Base-by-base conservation (phyloP, 2,797 vertebrate genomes). In the Gephyroberyx darwinii region DNA sequence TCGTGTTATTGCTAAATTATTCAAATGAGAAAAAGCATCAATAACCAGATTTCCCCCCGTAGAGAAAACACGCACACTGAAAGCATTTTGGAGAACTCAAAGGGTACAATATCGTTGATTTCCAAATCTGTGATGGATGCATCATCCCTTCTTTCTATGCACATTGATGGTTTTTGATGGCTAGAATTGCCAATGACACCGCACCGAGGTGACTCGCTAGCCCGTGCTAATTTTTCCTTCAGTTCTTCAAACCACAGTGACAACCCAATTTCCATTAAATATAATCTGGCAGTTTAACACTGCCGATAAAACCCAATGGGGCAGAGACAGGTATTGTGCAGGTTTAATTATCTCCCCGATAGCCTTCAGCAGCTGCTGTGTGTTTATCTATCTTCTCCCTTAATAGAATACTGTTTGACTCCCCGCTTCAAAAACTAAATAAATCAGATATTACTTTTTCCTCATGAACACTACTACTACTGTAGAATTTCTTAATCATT, bases 281-380 rank as follows among this genome's bases (percentile, higher is more conserved):
- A 90, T 90, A 93, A 94, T 89, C 83, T 89, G 78, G 85, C 86
- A 86, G 82, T 88, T 92, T 91, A 90, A 89, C 86, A 88, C 74
- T 70, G 4, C 53, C 90, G 66, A 86, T 94, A 89, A 92, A 93
- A 84, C 74, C 79, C 89, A 92, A 85, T 91, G 90, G 88, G 77
- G 74, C 84, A 83, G 78, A 89, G 75, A 81, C 72, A 77, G 89
- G 90, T 91, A 92, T 82, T 86, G 82, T 77, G 69, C 82, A 60
- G 80, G 75, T 90, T 92, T 89, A 91, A 93, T 93, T 88, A 89
- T 90, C 83, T 81, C 67, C 67, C 57, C 62, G 80, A 85, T 75
- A 63, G 71, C 61, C 59, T 77, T 87, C 75, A 85, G 85, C 87
- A 92, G 89, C 85, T 91, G 91, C 82, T 84, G 75, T 83, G 86